These are phyloP conservation scores for Pontoporia blainvillei DNA, from an alignment of 2,113 vertebrate genomes.

Conservation along the genomic window DNA sequence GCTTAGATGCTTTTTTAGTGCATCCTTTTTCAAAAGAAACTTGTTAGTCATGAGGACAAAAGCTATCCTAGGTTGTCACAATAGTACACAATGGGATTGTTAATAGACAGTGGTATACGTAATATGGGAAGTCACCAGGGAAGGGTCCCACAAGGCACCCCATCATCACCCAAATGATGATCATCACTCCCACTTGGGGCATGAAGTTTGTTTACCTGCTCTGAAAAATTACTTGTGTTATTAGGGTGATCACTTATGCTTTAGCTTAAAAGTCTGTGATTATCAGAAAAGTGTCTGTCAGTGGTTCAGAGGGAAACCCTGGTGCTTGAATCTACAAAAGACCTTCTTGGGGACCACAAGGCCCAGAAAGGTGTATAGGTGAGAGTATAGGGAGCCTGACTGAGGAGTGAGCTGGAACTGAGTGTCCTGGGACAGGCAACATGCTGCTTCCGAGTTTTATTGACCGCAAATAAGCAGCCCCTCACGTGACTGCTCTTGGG, in stretches of 20 bases:
- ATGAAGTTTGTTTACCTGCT: background rate
- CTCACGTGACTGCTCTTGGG: background rate
- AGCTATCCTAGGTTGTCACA: background rate
- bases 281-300: background rate
- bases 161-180: background rate
- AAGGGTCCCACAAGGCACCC: background rate
- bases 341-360: background rate
- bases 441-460: background rate
- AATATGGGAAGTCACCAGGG: background rate
- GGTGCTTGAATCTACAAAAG: background rate
- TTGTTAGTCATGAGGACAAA: background rate
- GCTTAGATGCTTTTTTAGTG: background rate
- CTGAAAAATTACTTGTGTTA: background rate
- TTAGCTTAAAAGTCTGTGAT: background rate
- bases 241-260: background rate
- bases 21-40: background rate
- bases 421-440: background rate
- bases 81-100: background rate
- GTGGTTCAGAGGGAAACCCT: background rate
- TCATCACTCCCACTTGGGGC: background rate
- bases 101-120: background rate
- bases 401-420: background rate
- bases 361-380: fast-evolving
- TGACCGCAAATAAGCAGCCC: background rate
- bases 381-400: background rate